Evolutionary conservation across 1,140 invertebrate species (phyloP).

Genomic region (Meteorus sp.): DNA sequence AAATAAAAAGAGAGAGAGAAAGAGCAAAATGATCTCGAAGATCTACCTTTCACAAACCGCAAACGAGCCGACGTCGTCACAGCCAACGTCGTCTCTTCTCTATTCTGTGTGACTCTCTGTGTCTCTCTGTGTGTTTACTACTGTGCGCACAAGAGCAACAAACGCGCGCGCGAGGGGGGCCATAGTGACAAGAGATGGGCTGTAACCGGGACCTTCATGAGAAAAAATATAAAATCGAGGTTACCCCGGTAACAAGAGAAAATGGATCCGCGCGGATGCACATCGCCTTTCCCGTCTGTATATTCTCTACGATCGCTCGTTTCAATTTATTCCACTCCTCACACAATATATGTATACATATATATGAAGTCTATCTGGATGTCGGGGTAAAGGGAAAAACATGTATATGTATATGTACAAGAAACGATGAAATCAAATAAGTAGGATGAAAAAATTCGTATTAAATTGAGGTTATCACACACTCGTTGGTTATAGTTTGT

Average conservation of each 20-base stretch:
- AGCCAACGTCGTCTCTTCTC: neutral
- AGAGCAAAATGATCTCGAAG: constrained; percentile 28
- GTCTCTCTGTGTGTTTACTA: constrained; percentile 8
- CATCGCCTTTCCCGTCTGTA: constrained; percentile 26
- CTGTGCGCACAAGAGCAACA: neutral
- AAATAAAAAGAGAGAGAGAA: too few species aligned
- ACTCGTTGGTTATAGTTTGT: neutral
- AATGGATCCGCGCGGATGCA: constrained; percentile 27
- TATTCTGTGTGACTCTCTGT: too few species aligned
- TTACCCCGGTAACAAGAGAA: constrained; percentile 31
- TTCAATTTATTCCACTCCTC: constrained; percentile 21
- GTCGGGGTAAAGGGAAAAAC: neutral
- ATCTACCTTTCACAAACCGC: constrained; percentile 28
- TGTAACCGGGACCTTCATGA: constrained; percentile 21
- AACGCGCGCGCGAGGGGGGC: constrained; percentile 10
- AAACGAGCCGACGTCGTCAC: constrained; percentile 20
- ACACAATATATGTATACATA: too few species aligned
- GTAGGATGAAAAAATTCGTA: constrained; percentile 18
- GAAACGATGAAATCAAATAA: neutral
- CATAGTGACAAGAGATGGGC: constrained; percentile 24
- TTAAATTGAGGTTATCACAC: constrained; percentile 14
- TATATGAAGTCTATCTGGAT: too few species aligned
- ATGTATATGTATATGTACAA: neutral
- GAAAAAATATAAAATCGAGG: constrained; percentile 28
- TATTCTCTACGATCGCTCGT: constrained; percentile 22